Evolutionary conservation across 2,888 invertebrate species (phyloP).

Genomic region (Ischnura elegans): DNA sequence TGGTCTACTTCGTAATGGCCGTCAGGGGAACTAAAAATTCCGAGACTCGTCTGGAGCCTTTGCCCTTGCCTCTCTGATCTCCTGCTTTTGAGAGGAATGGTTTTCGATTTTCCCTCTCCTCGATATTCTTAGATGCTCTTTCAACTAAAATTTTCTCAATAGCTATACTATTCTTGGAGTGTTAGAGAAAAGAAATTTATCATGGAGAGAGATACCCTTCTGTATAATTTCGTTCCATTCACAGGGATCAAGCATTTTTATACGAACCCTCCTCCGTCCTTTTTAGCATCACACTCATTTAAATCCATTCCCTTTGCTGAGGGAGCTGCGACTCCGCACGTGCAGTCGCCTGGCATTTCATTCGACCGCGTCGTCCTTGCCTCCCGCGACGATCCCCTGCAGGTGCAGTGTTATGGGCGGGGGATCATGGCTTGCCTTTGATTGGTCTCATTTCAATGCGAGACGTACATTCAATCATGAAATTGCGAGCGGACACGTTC

Average conservation of each 20-base stretch:
- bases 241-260: background rate
- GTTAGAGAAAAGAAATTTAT: background rate
- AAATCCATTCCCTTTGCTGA: background rate
- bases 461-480: background rate
- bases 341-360: background rate
- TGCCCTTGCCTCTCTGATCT: background rate
- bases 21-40: background rate
- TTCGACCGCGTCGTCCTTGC: slow-evolving; percentile 23
- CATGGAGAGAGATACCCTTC: too few species aligned
- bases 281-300: background rate
- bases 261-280: background rate
- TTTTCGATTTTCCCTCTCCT: background rate
- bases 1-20: slow-evolving; percentile 35
- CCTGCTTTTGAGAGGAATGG: background rate
- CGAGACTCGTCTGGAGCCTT: background rate
- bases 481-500: background rate
- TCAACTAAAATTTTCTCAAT: background rate
- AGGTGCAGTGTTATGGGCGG: background rate
- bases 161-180: background rate
- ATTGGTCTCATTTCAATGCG: slow-evolving; percentile 6
- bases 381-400: background rate
- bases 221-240: too few species aligned
- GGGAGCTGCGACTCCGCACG: slow-evolving; percentile 13
- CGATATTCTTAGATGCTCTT: background rate
- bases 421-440: background rate